Base-by-base conservation (phyloP, 1,140 invertebrate genomes). In the Dendrolimus punctatus region DNA sequence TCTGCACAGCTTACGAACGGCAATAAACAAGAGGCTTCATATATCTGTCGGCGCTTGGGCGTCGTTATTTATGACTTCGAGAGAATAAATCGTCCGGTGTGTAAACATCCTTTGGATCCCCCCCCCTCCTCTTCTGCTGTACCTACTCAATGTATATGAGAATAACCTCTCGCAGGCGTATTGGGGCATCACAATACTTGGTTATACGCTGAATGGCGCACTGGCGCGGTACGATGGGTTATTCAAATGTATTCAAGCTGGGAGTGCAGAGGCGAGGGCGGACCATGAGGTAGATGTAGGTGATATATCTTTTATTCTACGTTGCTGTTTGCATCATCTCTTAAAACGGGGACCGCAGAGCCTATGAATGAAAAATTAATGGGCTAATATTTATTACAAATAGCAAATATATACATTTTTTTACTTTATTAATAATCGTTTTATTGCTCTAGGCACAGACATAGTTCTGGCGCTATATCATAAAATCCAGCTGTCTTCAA, bases 41-140 rank as follows among this genome's bases (percentile, higher is more conserved):
- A 81, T 81, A 79, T 81, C 78, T 81, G 78, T 81, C 76, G 62
- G 65, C 78, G 75, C 63, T 66, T 53, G 64, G 66, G 71, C 64
- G 66, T 46, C 54, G 59, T 78, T 73, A 81, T 81, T 81, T 78
- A 80, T 66, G 68, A 66, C 65, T 53, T 42, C 53, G 46, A 36
- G 56, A 46, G 65, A 65, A 80, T 78, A 80, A 80, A 78, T 80
- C 77, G 73, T 62, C 59, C 58, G 46, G 61, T 71, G 68, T 76
- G 77, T 69, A 80, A 80, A 80, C 77, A n/a, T n/a, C n/a, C n/a
- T n/a, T n/a, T n/a, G n/a, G n/a, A 45, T 8, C 46, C 49, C 51
- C 49, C 45, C 46, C 51, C 9, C 52, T 37, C 58, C 48, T 48
- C 40, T 42, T 46, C 41, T 43, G 49, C 43, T n/a, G 41, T 43